Evolutionary conservation across 1,140 invertebrate species (phyloP).

Genomic region (Maniola jurtina): DNA sequence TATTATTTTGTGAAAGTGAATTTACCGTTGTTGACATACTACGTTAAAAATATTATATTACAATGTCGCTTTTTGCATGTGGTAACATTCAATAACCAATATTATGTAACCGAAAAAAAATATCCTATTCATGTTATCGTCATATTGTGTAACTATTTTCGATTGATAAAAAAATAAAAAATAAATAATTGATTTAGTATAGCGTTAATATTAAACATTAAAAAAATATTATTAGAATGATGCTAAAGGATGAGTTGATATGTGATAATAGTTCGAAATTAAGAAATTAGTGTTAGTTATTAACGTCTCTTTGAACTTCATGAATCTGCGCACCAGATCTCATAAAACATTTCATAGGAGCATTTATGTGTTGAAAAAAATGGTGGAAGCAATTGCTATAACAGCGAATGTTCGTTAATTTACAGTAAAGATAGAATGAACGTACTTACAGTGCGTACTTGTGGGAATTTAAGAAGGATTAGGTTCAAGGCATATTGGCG

Average conservation of each 20-base stretch:
- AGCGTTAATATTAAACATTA: conserved; percentile 15
- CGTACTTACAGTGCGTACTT: no score
- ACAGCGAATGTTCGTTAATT: not conserved
- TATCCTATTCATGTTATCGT: conserved; percentile 35
- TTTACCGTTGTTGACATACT: conserved; percentile 54
- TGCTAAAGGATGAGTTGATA: conserved; percentile 47
- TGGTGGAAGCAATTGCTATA: not conserved
- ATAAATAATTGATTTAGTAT: conserved; percentile 8
- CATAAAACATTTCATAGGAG: conserved; percentile 60
- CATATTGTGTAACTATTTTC: conserved; percentile 6
- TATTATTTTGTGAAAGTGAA: conserved; percentile 62
- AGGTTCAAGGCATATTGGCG: no score
- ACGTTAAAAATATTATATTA: not conserved
- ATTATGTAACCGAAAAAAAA: conserved; percentile 14
- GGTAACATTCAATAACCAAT: conserved; percentile 1
- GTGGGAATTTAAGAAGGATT: no score
- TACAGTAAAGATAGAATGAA: no score
- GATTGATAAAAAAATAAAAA: not conserved
- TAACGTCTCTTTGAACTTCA: conserved; percentile 34
- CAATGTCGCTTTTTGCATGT: conserved; percentile 8
- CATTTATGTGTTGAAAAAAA: conserved; percentile 49
- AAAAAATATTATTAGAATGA: conserved; percentile 27
- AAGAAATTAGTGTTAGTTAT: conserved; percentile 51
- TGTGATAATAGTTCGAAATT: conserved; percentile 72
- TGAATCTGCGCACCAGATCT: conserved; percentile 46